These are phyloP conservation scores for Drosophila sproati DNA, from an alignment of 1,140 invertebrate genomes.

Conservation along the genomic window DNA sequence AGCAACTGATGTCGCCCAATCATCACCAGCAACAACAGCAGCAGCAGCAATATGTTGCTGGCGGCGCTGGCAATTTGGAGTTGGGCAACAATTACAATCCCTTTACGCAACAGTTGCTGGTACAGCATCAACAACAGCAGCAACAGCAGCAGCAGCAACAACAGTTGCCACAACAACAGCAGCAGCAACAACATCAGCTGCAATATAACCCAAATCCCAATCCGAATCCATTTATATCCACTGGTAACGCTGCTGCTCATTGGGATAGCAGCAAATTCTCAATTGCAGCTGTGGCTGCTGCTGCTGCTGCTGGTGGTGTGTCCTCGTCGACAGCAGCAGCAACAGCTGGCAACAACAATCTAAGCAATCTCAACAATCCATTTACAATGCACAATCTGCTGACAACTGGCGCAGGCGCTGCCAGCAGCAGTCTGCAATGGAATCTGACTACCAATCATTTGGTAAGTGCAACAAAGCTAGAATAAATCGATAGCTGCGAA, in stretches of 20 bases:
- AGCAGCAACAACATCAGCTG: slow-evolving; percentile 62
- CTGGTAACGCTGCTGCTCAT: slow-evolving; percentile 48
- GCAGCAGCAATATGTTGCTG: slow-evolving; percentile 58
- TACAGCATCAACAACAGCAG: slow-evolving; percentile 55
- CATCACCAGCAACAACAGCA: slow-evolving; percentile 57
- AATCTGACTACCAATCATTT: slow-evolving; percentile 73
- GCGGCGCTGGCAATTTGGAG: slow-evolving; percentile 39
- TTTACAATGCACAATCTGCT: slow-evolving; percentile 80
- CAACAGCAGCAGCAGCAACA: slow-evolving; percentile 54
- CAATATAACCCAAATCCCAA: slow-evolving; percentile 47
- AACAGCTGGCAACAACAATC: slow-evolving; percentile 54
- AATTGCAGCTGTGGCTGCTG: slow-evolving; percentile 48
- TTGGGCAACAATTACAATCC: slow-evolving; percentile 61
- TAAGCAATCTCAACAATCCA: slow-evolving; percentile 80
- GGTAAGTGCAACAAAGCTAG: slow-evolving; percentile 41
- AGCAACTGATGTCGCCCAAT: slow-evolving; percentile 59
- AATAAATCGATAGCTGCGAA: no score
- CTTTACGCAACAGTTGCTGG: slow-evolving; percentile 62
- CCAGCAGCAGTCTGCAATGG: slow-evolving; percentile 69
- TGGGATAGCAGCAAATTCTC: slow-evolving; percentile 78
- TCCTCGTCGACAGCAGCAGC: slow-evolving; percentile 22
- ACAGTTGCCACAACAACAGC: slow-evolving; percentile 55
- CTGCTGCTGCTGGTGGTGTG: slow-evolving; percentile 31
- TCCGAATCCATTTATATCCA: slow-evolving; percentile 61
- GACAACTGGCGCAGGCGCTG: slow-evolving; percentile 54